phyloP scores from a whole-genome alignment of 2,797 vertebrate species.

The Meda fulgida region DNA sequence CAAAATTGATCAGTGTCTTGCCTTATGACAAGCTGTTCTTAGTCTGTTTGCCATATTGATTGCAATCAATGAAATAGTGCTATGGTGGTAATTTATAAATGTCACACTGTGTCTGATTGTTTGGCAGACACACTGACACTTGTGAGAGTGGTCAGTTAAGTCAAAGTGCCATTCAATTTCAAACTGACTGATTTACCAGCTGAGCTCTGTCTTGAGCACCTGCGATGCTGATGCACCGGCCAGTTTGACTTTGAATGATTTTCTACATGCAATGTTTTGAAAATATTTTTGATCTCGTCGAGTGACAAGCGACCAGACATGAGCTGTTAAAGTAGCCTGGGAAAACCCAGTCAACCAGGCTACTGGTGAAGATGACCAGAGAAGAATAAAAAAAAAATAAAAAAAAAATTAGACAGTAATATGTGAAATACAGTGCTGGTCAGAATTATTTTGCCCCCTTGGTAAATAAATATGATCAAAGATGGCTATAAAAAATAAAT shows the following conservation, averaged over 20 bases:
- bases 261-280: background rate
- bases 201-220: background rate
- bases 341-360: too few relatives aligned
- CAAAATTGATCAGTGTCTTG: background rate
- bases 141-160: background rate
- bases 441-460: too few relatives aligned
- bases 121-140: background rate
- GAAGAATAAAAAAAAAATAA: too few relatives aligned
- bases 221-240: background rate
- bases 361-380: background rate
- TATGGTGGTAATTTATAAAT: background rate
- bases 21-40: background rate
- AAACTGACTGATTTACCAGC: background rate
- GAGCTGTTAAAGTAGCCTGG: background rate
- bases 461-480: too few relatives aligned
- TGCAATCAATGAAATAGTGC: background rate
- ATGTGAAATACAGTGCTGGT: background rate
- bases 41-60: background rate
- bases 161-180: background rate
- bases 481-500: too few relatives aligned
- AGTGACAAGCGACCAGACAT: background rate
- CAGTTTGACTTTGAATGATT: background rate
- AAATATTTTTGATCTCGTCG: background rate
- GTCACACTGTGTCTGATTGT: conserved; percentile 11
- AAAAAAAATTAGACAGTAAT: background rate